These are phyloP conservation scores for Psylliodes chrysocephalus DNA, from an alignment of 2,888 invertebrate species.

Conservation along the genomic window DNA sequence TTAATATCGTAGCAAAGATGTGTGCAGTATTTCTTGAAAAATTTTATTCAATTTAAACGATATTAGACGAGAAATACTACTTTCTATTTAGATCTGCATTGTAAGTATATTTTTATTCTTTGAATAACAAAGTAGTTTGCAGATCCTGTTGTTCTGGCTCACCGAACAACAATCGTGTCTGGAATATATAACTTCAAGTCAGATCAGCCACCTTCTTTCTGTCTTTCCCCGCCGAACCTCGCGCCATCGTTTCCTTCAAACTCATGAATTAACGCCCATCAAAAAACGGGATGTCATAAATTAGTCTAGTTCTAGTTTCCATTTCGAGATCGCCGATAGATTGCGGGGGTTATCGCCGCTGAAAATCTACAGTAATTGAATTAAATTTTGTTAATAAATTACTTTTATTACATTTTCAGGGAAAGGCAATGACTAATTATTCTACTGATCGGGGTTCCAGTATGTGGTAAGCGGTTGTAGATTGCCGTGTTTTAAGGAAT, in stretches of 20 bases:
- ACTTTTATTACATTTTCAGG: slow-evolving; percentile 34
- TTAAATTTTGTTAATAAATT: slow-evolving; percentile 37
- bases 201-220: slow-evolving; percentile 41
- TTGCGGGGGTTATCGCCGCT: slow-evolving; percentile 34
- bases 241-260: slow-evolving; percentile 26
- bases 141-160: neutral
- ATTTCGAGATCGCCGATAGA: slow-evolving; percentile 35
- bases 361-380: slow-evolving; percentile 39
- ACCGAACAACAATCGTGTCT: slow-evolving; percentile 48
- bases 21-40: too few relatives aligned
- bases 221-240: slow-evolving; percentile 26
- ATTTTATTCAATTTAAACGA: too few relatives aligned
- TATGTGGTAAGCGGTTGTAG: slow-evolving; percentile 13
- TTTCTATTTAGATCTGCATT: too few relatives aligned
- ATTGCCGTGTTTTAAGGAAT: slow-evolving; percentile 20
- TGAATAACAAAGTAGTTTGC: too few relatives aligned
- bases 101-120: too few relatives aligned
- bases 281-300: slow-evolving; percentile 37
- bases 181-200: slow-evolving; percentile 53
- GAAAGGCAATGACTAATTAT: slow-evolving; percentile 29
- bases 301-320: slow-evolving; percentile 37
- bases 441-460: slow-evolving; percentile 5
- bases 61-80: too few relatives aligned
- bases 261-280: slow-evolving; percentile 53
- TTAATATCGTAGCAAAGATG: too few relatives aligned